phyloP scores from a whole-genome alignment of 2,888 invertebrate genomes.

The Xanthorhoe designata region DNA sequence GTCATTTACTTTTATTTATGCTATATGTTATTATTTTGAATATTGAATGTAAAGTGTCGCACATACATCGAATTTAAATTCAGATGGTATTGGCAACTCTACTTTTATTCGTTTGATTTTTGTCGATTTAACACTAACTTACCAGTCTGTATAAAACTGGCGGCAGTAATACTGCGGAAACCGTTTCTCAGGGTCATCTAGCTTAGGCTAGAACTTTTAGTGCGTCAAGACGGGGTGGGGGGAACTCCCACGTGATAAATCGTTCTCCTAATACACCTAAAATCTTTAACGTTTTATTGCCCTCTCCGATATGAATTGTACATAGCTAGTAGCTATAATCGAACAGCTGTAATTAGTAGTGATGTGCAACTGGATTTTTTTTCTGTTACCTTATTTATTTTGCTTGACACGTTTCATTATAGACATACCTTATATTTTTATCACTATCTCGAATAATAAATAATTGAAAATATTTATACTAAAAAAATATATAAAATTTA shows the following conservation, averaged over 20 bases:
- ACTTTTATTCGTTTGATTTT: too few species aligned
- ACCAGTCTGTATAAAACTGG: background rate
- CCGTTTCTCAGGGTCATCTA: background rate
- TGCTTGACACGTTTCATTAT: background rate
- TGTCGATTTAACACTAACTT: too few species aligned
- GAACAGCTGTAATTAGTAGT: too few species aligned
- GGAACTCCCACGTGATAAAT: background rate
- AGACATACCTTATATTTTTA: background rate
- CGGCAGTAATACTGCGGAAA: background rate
- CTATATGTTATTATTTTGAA: too few species aligned
- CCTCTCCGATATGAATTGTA: background rate
- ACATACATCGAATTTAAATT: too few species aligned
- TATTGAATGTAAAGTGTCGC: too few species aligned
- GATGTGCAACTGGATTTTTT: too few species aligned
- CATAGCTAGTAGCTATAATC: background rate
- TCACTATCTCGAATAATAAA: too few species aligned
- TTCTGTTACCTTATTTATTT: background rate
- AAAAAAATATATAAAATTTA: too few species aligned
- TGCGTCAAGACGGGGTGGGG: background rate
- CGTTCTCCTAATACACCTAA: background rate
- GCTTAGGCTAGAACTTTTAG: background rate
- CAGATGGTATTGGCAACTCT: too few species aligned
- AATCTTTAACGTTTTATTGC: background rate
- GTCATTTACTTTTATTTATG: too few species aligned
- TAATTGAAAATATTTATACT: too few species aligned